Conservation (phyloP, 2,888 invertebrate species). For the Catocala nupta region DNA sequence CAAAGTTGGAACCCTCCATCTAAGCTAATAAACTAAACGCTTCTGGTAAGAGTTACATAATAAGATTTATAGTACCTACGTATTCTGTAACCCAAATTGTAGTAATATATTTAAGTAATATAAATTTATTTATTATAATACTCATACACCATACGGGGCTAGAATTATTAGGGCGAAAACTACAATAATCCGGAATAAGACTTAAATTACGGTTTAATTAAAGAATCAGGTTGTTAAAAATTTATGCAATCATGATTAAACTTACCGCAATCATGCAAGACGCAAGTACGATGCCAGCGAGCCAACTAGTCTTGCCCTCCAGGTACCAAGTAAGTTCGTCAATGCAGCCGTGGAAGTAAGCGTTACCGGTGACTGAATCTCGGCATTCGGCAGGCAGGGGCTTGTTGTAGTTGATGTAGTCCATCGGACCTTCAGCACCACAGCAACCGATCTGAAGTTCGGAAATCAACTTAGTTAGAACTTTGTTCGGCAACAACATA, state of each 20-base stretch:
- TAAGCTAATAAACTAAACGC: too few relatives aligned
- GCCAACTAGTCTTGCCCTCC: conserved; percentile 94
- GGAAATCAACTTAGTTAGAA: not conserved
- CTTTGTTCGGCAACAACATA: not conserved
- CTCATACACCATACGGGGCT: too few relatives aligned
- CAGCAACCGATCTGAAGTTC: conserved; percentile 93
- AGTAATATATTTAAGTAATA: too few relatives aligned
- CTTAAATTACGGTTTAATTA: too few relatives aligned
- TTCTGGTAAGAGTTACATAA: too few relatives aligned
- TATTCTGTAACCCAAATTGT: too few relatives aligned
- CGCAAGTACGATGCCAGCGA: conserved; percentile 92
- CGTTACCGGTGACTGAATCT: conserved; percentile 95
- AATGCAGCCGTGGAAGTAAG: conserved; percentile 95
- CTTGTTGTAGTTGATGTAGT: conserved; percentile 92
- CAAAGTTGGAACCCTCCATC: too few relatives aligned
- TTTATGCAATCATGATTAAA: not conserved
- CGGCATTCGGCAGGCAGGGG: conserved; percentile 94
- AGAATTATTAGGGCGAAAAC: too few relatives aligned
- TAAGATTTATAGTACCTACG: too few relatives aligned
- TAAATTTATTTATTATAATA: too few relatives aligned
- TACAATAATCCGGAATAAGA: too few relatives aligned
- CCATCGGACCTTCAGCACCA: conserved; percentile 95
- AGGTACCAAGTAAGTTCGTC: conserved; percentile 96
- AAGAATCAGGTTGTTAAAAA: too few relatives aligned
- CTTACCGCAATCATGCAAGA: conserved; percentile 93